Conservation (phyloP, 1,140 invertebrate species). For the Diorhabda carinulata region DNA sequence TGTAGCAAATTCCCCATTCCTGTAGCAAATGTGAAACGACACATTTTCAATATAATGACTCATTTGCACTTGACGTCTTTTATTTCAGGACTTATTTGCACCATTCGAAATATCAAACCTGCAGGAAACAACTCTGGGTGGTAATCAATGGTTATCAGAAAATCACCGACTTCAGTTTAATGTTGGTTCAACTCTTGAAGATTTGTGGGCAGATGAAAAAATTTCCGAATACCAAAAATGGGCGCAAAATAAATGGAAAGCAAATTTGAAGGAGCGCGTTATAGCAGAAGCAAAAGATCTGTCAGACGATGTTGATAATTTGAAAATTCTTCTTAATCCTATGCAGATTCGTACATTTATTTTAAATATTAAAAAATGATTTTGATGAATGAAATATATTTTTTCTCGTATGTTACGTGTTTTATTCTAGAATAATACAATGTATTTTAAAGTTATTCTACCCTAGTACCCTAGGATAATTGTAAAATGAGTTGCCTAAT, state of each 20-base stretch:
- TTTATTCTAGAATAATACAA: too few species aligned
- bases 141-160: conserved; percentile 35
- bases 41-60: too few species aligned
- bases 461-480: too few species aligned
- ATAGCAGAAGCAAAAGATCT: conserved; percentile 8
- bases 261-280: conserved; percentile 14
- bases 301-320: conserved; percentile 28
- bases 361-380: conserved; percentile 27
- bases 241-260: conserved; percentile 6
- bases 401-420: too few species aligned
- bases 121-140: conserved; percentile 36
- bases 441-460: too few species aligned
- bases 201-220: conserved; percentile 8
- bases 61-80: too few species aligned
- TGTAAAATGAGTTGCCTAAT: too few species aligned
- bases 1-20: too few species aligned
- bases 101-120: conserved; percentile 33
- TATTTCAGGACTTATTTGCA: conserved; percentile 37
- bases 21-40: too few species aligned
- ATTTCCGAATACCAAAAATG: conserved; percentile 6
- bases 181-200: conserved; percentile 19
- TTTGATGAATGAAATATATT: background rate
- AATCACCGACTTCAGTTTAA: conserved; percentile 30
- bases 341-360: conserved; percentile 43
- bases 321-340: conserved; percentile 31